Conservation (phyloP, 2,113 vertebrate genomes). For the Menura novaehollandiae region DNA sequence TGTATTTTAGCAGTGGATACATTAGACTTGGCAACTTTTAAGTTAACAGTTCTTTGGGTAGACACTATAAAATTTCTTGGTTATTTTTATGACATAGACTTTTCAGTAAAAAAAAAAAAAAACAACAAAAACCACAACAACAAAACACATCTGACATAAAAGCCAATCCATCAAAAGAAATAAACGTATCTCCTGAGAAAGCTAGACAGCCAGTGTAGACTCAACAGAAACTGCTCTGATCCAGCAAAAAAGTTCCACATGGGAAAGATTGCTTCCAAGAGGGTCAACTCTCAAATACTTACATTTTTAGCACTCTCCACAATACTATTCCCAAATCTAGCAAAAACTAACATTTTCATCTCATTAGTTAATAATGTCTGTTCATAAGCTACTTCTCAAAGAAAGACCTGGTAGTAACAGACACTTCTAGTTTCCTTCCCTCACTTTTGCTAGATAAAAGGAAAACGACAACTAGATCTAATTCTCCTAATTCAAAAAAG, state of each 20-base stretch:
- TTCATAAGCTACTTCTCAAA: background rate
- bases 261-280: background rate
- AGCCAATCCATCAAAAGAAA: slow-evolving; percentile 16
- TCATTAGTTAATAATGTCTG: background rate
- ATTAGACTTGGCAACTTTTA: background rate
- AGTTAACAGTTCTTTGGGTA: background rate
- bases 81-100: slow-evolving; percentile 27
- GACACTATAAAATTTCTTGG: background rate
- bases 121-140: background rate
- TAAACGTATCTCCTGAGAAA: slow-evolving; percentile 16
- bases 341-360: background rate
- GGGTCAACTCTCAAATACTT: background rate
- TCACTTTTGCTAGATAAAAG: background rate
- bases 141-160: background rate
- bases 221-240: slow-evolving; percentile 18
- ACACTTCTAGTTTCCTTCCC: background rate
- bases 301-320: background rate
- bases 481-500: background rate
- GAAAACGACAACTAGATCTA: background rate
- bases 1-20: background rate
- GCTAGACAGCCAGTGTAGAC: background rate
- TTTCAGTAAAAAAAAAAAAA: background rate
- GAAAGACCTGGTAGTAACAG: background rate
- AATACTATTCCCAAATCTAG: background rate
- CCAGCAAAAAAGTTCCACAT: background rate